phyloP scores from a whole-genome alignment of 2,888 invertebrate species.

The Mamestra brassicae region DNA sequence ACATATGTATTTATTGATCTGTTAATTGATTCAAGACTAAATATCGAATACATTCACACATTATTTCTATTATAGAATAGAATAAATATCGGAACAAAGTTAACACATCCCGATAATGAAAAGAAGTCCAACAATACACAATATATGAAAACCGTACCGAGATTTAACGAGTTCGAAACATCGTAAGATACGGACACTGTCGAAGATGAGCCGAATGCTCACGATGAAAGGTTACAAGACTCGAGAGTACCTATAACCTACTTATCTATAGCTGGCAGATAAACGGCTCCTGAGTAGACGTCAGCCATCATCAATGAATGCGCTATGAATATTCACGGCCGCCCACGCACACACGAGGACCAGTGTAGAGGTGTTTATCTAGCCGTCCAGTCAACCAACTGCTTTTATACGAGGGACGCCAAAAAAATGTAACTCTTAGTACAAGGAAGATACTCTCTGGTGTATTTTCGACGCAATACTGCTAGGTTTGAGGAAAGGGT shows the following conservation, averaged over 20 bases:
- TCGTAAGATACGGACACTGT: neutral
- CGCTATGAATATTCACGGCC: slow-evolving; percentile 70
- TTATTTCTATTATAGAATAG: too few relatives aligned
- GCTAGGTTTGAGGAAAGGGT: slow-evolving; percentile 1
- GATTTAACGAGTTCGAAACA: slow-evolving; percentile 8
- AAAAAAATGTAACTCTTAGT: slow-evolving; percentile 37
- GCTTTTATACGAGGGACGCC: slow-evolving; percentile 16
- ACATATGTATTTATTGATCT: neutral
- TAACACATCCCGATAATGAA: too few relatives aligned
- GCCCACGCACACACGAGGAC: slow-evolving; percentile 48
- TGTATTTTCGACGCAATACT: slow-evolving; percentile 6
- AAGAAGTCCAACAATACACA: neutral
- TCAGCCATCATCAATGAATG: slow-evolving; percentile 68
- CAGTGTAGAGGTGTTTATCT: slow-evolving; percentile 43
- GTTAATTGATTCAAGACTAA: neutral
- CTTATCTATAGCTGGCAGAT: slow-evolving; percentile 57
- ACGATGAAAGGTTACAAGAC: slow-evolving; percentile 47
- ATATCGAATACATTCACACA: neutral
- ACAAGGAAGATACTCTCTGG: slow-evolving; percentile 21
- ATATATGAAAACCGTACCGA: neutral
- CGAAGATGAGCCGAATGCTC: slow-evolving; percentile 33
- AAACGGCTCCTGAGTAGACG: slow-evolving; percentile 61
- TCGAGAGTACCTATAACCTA: slow-evolving; percentile 32
- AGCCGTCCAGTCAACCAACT: slow-evolving; percentile 42
- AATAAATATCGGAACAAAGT: neutral